Evolutionary conservation across 2,888 invertebrate species (phyloP).

Genomic region (Cephus nigrinus): DNA sequence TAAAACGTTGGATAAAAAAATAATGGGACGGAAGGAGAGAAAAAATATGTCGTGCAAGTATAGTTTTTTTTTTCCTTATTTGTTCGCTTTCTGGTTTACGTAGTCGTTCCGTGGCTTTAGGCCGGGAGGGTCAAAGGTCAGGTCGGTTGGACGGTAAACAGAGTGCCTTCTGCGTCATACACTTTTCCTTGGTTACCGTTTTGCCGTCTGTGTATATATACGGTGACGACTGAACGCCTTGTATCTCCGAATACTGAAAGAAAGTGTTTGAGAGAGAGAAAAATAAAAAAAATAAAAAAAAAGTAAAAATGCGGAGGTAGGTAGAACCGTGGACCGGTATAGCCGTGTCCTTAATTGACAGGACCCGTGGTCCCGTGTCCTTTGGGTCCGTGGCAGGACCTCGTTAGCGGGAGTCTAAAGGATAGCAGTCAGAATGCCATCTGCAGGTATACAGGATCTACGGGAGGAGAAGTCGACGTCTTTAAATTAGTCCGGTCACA

Average conservation of each 20-base stretch:
- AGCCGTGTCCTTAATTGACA: conserved; percentile 66
- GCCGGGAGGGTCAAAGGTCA: background rate
- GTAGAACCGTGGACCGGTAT: conserved; percentile 64
- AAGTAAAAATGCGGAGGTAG: conserved; percentile 32
- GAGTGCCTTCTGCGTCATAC: background rate
- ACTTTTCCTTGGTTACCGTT: background rate
- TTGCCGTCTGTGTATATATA: background rate
- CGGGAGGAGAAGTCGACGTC: conserved; percentile 44
- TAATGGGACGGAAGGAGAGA: background rate
- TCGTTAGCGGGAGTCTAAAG: conserved; percentile 51
- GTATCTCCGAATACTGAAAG: background rate
- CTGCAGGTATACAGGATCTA: conserved; percentile 44
- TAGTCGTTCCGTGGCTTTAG: background rate
- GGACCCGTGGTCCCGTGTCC: conserved; percentile 57
- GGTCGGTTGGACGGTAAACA: background rate
- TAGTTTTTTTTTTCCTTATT: background rate
- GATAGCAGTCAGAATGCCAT: conserved; percentile 50
- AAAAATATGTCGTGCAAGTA: background rate
- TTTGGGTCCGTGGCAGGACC: conserved; percentile 60
- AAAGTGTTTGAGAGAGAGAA: conserved; percentile 21
- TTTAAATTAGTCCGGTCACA: conserved; percentile 63
- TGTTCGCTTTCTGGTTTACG: background rate
- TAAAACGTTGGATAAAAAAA: background rate
- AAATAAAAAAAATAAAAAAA: conserved; percentile 34
- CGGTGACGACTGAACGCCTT: background rate